A percentile compares a stretch with the other conserved stretches of the same genome.
Evolutionary conservation across 2,797 vertebrate species (phyloP).

Genomic region (Mico argentatus): DNA sequence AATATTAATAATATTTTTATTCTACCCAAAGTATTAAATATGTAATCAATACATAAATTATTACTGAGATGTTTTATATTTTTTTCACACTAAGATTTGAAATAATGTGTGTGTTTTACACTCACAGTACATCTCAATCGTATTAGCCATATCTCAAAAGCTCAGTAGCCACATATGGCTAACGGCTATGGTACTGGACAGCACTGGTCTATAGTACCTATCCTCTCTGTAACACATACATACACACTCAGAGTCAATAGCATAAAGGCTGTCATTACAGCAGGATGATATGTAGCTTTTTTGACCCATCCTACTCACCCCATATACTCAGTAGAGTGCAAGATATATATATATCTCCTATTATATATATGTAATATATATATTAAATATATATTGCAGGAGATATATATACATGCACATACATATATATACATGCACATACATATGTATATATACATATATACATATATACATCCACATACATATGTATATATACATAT

Average conservation of each 20-base stretch:
- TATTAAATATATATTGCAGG: no score
- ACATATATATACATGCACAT: no score
- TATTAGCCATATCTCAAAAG: neutral
- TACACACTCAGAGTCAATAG: neutral
- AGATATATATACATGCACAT: no score
- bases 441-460: no score
- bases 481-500: neutral
- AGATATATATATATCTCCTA: neutral
- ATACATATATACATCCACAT: no score
- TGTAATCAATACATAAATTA: slow-evolving; percentile 3
- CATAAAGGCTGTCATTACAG: neutral
- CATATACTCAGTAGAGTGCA: neutral
- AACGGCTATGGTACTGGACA: neutral
- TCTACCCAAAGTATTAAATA: slow-evolving; percentile 34
- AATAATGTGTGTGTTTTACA: neutral
- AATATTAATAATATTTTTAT: slow-evolving; percentile 28
- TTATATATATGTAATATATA: no score
- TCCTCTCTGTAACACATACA: neutral
- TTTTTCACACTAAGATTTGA: neutral
- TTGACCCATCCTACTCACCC: neutral
- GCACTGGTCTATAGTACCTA: neutral
- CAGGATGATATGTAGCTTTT: neutral
- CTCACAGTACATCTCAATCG: neutral
- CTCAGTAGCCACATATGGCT: neutral
- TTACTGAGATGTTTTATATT: neutral